These are phyloP conservation scores for Drosophila melanocephala DNA, from an alignment of 2,888 invertebrate genomes.

Conservation along the genomic window DNA sequence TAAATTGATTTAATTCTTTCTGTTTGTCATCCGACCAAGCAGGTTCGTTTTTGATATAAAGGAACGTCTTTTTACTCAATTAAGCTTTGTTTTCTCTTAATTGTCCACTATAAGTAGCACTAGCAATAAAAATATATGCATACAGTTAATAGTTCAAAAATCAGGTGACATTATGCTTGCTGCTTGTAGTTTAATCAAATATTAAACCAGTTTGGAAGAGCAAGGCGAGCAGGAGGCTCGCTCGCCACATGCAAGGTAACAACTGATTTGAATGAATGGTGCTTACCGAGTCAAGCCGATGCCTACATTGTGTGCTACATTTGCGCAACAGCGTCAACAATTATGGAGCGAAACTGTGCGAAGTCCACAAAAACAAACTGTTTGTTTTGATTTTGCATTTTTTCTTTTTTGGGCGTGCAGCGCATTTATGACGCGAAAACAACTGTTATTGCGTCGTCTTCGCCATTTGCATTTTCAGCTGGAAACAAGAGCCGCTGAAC, in stretches of 20 bases:
- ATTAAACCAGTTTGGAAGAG: constrained; percentile 23
- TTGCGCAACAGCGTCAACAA: constrained; percentile 1
- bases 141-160: neutral
- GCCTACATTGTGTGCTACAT: neutral
- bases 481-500: neutral
- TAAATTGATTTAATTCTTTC: neutral
- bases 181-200: neutral
- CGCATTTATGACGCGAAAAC: constrained; percentile 3
- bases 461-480: constrained; percentile 4
- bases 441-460: constrained; percentile 19
- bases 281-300: neutral
- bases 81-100: constrained; percentile 1
- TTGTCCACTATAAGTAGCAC: neutral
- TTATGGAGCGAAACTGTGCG: neutral
- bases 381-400: constrained; percentile 1
- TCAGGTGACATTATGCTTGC: constrained; percentile 11
- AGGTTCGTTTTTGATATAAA: neutral
- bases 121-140: neutral
- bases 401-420: constrained; percentile 2
- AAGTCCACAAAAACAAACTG: constrained; percentile 5
- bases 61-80: neutral
- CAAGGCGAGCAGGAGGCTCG: constrained; percentile 66
- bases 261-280: constrained; percentile 9
- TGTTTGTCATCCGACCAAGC: neutral
- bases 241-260: constrained; percentile 20